These are phyloP conservation scores for Himalopsyche tibetana DNA, from an alignment of 2,888 invertebrate genomes.

Conservation along the genomic window DNA sequence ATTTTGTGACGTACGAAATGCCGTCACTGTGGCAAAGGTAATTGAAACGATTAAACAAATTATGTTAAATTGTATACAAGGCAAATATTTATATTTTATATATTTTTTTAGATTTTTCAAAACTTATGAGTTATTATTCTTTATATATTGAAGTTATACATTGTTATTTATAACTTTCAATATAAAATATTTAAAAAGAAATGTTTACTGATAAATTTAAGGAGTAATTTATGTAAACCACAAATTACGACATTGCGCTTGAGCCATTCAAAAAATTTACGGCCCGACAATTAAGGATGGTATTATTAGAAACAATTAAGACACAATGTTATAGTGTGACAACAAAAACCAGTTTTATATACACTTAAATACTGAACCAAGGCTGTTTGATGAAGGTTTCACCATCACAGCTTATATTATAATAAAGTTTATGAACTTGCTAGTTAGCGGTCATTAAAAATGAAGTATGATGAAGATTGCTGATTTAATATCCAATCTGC, in stretches of 20 bases:
- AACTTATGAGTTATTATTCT: too few species aligned
- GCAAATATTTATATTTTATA: too few species aligned
- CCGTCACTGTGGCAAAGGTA: too few species aligned
- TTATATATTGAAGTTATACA: too few species aligned
- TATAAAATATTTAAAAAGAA: too few species aligned
- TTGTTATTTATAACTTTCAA: too few species aligned
- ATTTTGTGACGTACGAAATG: too few species aligned
- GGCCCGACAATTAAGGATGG: neutral
- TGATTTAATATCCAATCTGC: slow-evolving; percentile 38
- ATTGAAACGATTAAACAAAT: too few species aligned
- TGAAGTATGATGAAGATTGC: slow-evolving; percentile 32
- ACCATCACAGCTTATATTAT: neutral
- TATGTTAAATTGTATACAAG: too few species aligned
- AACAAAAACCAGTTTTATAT: neutral
- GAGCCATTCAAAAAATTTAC: slow-evolving; percentile 1
- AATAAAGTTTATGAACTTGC: slow-evolving; percentile 6
- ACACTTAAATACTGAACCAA: slow-evolving; percentile 2
- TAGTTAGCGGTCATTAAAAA: slow-evolving; percentile 6
- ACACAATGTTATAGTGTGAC: neutral
- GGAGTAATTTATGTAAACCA: neutral
- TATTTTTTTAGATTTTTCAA: too few species aligned
- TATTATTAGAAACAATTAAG: neutral
- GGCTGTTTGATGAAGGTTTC: neutral
- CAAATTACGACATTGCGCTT: neutral
- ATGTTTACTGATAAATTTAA: too few species aligned